Percentiles rank a stretch among this genome's conserved stretches.
Conservation (phyloP, 2,113 vertebrate genomes). For the Polyodon spathula region DNA sequence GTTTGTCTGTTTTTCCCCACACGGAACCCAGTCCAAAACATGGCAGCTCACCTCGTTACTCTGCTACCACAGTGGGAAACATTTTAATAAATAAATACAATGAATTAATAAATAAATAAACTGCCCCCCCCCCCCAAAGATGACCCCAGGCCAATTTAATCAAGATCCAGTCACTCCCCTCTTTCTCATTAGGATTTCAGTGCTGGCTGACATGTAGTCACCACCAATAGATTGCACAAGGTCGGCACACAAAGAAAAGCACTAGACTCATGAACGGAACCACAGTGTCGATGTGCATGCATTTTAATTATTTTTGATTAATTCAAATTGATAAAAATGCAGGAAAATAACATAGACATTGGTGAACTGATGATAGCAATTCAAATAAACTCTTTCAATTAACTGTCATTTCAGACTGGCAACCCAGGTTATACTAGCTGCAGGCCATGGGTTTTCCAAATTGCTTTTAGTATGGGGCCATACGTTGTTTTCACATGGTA, state of each 20-base stretch:
- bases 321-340: neutral
- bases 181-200: neutral
- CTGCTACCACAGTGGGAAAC: neutral
- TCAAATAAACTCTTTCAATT: too few species aligned
- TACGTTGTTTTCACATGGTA: too few species aligned
- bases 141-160: slow-evolving; percentile 13
- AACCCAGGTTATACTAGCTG: too few species aligned
- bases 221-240: neutral
- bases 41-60: neutral
- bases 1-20: neutral
- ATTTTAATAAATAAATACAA: slow-evolving; percentile 5
- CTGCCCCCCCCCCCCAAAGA: neutral
- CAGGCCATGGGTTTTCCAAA: too few species aligned
- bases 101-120: neutral
- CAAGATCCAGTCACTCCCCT: slow-evolving; percentile 9
- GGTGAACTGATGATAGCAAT: too few species aligned
- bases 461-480: too few species aligned
- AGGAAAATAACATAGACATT: too few species aligned
- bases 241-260: neutral
- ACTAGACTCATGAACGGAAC: slow-evolving; percentile 1
- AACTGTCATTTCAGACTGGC: too few species aligned
- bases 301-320: neutral
- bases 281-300: neutral
- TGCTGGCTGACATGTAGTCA: neutral
- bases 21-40: neutral